Evolutionary conservation across 2,113 vertebrate genomes (phyloP).

Genomic region (Myiozetetes cayanensis): DNA sequence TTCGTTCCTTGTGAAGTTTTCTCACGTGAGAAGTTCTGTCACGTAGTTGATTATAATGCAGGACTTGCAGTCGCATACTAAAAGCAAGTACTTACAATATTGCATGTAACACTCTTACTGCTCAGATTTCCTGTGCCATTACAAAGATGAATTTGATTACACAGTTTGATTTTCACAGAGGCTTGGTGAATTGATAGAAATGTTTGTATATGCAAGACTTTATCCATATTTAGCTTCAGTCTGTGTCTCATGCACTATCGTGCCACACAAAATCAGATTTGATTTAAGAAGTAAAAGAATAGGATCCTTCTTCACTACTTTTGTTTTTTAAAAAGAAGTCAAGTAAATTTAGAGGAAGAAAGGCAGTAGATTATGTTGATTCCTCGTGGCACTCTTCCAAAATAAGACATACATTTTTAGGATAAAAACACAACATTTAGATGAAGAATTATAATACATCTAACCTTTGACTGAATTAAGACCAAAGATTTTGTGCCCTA

Average conservation of each 20-base stretch:
- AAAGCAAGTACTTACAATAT: background rate
- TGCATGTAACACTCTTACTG: background rate
- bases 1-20: background rate
- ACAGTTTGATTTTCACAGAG: background rate
- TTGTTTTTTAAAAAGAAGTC: background rate
- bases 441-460: background rate
- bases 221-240: background rate
- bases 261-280: background rate
- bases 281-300: background rate
- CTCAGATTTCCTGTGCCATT: background rate
- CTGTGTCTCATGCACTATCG: background rate
- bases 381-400: background rate
- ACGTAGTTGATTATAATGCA: fast-evolving
- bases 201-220: background rate
- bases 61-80: background rate
- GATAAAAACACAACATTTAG: background rate
- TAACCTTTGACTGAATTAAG: background rate
- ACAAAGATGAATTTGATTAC: background rate
- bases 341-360: background rate
- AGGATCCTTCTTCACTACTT: background rate
- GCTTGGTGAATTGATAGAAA: background rate
- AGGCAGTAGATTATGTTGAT: background rate
- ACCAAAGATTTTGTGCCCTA: background rate
- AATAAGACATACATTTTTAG: background rate
- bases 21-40: background rate